These are phyloP conservation scores for Torymus auratus DNA, from an alignment of 2,888 invertebrate genomes.

Conservation along the genomic window DNA sequence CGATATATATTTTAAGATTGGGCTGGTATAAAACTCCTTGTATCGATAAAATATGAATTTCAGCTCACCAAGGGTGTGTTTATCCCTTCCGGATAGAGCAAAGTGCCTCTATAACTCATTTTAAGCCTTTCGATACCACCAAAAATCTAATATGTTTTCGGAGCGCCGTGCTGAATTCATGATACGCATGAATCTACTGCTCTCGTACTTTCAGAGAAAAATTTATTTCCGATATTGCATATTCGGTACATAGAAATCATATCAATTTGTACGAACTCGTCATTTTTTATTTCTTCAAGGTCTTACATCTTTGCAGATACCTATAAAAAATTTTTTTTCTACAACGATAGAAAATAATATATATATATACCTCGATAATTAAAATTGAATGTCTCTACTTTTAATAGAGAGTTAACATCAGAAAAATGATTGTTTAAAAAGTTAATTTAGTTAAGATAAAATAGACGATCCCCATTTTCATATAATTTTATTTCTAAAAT, in stretches of 20 bases:
- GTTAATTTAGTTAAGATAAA: too few species aligned
- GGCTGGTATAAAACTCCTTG: not conserved
- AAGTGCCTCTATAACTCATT: constrained; percentile 37
- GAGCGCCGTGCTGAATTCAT: not conserved
- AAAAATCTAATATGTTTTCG: constrained; percentile 31
- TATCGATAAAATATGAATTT: constrained; percentile 28
- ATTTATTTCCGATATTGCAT: constrained; percentile 11
- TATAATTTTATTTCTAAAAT: too few species aligned
- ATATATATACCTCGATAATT: too few species aligned
- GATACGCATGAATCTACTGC: not conserved
- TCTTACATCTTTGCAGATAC: too few species aligned
- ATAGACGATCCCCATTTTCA: too few species aligned
- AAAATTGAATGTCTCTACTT: too few species aligned
- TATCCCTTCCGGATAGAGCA: constrained; percentile 17
- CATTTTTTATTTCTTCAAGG: not conserved
- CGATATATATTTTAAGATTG: not conserved
- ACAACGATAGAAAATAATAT: too few species aligned
- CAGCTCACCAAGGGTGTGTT: not conserved
- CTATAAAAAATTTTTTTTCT: too few species aligned
- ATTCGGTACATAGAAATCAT: not conserved
- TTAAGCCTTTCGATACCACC: constrained; percentile 11
- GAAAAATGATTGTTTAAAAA: too few species aligned
- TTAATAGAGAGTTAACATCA: too few species aligned
- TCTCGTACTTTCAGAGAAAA: not conserved
- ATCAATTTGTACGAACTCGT: not conserved